Base-by-base conservation (phyloP, 2,113 vertebrate genomes). In the Galbula dea region DNA sequence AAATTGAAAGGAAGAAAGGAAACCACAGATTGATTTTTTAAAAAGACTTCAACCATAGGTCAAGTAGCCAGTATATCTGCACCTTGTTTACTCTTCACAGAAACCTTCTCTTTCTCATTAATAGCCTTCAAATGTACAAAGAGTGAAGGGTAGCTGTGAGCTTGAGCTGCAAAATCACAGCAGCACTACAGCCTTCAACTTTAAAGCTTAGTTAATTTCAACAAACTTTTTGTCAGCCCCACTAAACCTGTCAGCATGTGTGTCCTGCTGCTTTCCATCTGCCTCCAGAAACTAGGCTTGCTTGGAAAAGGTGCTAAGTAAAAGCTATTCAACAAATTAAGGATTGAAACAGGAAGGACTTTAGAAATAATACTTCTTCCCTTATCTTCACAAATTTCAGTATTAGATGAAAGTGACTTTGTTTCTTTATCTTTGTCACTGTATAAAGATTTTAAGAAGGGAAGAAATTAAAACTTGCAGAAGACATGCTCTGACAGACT, bases 171-270 rank as follows among this genome's bases (percentile, higher is more conserved):
- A 94, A 87, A 92, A 89, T 72, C 75, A 51, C 37, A 76, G 15
- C 71, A 72, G n/a, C 7, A 4, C n/a, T 58, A 73, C 3, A 26
- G 54, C 32, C 77, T 90, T 85, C 69, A 61, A 51, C 62, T 90
- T 83, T 77, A 89, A 95, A 83, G 63, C 66, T 88, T 39, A 73
- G 63, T 66, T 86, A 74, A 51, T 88, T 92, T 89, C 75, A 89
- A 84, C 37, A 73, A 82, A 83, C 5, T 2, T 84, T 88, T 79
- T 69, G 81, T 36, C 62, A 93, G 92, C 49, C 32, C 10, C 27
- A 41, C 59, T 85, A 39, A 65, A 72, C n/a, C 51, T 69, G 41
- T 17, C 12, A 51, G 49, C 27, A 39, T 26, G 37, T 63, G 58
- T 39, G 19, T 20, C 13, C 46, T 92, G 54, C 43, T 69, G n/a